These are phyloP conservation scores for Blastobasis adustella DNA, from an alignment of 2,888 invertebrate genomes.

Conservation along the genomic window DNA sequence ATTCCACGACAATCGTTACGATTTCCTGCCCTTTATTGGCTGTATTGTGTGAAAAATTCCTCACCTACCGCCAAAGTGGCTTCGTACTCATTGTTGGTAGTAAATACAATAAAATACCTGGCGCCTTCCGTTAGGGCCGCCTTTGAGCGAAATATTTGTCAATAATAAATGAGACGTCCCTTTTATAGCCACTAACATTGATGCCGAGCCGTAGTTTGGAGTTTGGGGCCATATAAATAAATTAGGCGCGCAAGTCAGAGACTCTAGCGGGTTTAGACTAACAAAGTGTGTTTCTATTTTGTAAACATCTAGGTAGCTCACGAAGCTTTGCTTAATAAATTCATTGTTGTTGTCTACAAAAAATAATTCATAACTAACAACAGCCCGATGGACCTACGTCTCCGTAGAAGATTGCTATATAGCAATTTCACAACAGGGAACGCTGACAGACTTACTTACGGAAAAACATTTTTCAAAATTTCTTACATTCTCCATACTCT, in stretches of 20 bases:
- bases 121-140: conserved; percentile 62
- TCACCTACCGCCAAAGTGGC: conserved; percentile 45
- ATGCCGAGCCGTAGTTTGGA: conserved; percentile 44
- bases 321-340: background rate
- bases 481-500: too few species aligned
- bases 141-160: conserved; percentile 68
- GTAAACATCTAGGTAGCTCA: background rate
- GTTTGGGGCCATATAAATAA: conserved; percentile 51
- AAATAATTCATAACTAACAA: too few species aligned
- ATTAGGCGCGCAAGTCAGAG: conserved; percentile 23
- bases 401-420: too few species aligned
- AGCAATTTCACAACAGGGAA: too few species aligned
- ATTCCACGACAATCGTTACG: conserved; percentile 22
- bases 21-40: conserved; percentile 54
- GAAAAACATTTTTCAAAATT: too few species aligned
- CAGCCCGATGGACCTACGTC: too few species aligned
- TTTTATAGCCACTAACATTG: conserved; percentile 62
- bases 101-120: conserved; percentile 61
- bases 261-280: conserved; percentile 10
- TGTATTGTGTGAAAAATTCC: conserved; percentile 28
- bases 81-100: conserved; percentile 37
- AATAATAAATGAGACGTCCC: conserved; percentile 73
- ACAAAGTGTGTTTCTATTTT: background rate
- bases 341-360: too few species aligned
- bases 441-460: too few species aligned